Base-by-base conservation (phyloP, 2,888 invertebrate genomes). In the Pseudanteris insignis region DNA sequence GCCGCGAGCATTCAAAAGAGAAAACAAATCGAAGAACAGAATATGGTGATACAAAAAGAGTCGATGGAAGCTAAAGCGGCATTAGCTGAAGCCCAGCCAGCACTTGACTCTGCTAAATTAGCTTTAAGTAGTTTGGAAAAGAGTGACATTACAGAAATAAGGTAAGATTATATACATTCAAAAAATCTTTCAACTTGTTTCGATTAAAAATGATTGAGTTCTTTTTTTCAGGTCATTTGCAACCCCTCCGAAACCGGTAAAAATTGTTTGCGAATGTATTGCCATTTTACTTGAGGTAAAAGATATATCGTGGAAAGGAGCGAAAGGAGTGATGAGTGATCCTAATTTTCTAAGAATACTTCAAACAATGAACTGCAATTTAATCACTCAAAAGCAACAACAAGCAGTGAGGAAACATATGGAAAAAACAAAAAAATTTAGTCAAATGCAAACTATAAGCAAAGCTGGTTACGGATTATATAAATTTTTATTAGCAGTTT, bases 311-410 rank as follows among this genome's bases (percentile, higher is more conserved):
- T 96, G 95, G 95, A 94, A 94, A 77, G 86, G 89, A 1, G 94
- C 94, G 0, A 94, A 90, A 79, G 91, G 86, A 1, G 91, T 96
- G 89, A 94, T 96, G 94, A 88, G 92, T 0, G 95, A 96, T 74
- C 89, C 92, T 0, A 90, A 86, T 78, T 96, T 95, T 80, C 79
- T 96, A 25, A 84, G 85, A 41, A 85, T 85, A 43, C 83, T 96
- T 24, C 89, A 90, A 80, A 92, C 94, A 78, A 89, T 96, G 89
- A 92, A 96, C 75, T 91, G 88, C 70, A 89, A 92, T 70, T 83
- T 86, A 2, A 87, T 92, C 58, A 90, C 91, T 0, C 83, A 85
- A 65, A 83, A 83, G 7, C 91, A 91, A 75, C 86, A 89, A 8
- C 86, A 87, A 66, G 84, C 85, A 1, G 88, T 90, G 5, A 88